Conservation (phyloP, 2,888 invertebrate species). For the Lobophora halterata region DNA sequence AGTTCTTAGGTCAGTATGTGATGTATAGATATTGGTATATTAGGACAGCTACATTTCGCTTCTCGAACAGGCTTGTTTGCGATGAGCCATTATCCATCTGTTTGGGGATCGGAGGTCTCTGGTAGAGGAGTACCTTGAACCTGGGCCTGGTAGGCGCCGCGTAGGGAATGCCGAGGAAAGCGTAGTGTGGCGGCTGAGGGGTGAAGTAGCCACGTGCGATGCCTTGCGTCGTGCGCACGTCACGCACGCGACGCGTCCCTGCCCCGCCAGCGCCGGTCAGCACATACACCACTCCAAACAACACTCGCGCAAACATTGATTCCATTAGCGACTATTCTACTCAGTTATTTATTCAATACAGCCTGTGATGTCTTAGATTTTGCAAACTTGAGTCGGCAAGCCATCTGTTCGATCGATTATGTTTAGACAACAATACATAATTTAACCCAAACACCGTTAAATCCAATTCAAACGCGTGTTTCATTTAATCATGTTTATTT, state of each 20-base stretch:
- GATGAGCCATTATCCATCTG: no score
- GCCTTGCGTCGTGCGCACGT: conserved; percentile 59
- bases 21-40: no score
- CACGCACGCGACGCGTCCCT: conserved; percentile 43
- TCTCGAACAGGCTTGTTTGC: no score
- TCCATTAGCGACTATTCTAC: no score
- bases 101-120: no score
- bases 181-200: conserved; percentile 54
- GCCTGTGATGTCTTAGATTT: no score
- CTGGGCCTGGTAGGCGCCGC: conserved; percentile 50
- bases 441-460: conserved; percentile 23
- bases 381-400: no score
- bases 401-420: conserved; percentile 4
- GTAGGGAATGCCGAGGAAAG: conserved; percentile 69
- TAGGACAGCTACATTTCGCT: no score
- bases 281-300: conserved; percentile 9
- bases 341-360: no score
- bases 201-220: conserved; percentile 58
- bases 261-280: conserved; percentile 13
- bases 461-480: conserved; percentile 15
- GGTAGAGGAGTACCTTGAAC: conserved; percentile 12
- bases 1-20: no score
- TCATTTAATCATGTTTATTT: conserved; percentile 22
- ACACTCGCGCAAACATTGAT: conserved; percentile 13
- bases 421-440: conserved; percentile 17